A percentile compares a stretch with the other conserved stretches of the same genome.
phyloP scores from a whole-genome alignment of 2,888 invertebrate species.

The Pocota personata region DNA sequence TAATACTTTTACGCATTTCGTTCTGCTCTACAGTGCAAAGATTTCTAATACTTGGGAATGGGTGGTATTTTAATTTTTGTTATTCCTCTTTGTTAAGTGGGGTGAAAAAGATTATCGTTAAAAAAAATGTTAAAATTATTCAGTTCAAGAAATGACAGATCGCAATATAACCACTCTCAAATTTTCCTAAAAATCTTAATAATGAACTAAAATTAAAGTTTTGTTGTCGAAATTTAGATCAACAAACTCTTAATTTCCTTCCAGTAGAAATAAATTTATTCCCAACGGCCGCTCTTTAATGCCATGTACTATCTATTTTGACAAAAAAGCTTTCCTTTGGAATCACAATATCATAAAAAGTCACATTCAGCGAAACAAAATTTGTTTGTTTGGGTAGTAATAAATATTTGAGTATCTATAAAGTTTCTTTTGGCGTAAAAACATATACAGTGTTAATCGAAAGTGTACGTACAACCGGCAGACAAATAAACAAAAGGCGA shows the following conservation, averaged over 20 bases:
- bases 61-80: neutral
- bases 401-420: conserved; percentile 40
- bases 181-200: neutral
- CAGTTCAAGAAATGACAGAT: neutral
- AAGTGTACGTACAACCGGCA: neutral
- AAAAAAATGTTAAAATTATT: neutral
- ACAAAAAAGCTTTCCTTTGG: conserved; percentile 3
- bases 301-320: neutral
- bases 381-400: conserved; percentile 34
- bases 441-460: neutral
- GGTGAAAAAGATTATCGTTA: neutral
- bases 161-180: no score
- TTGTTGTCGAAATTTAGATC: neutral
- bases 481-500: neutral
- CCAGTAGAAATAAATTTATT: neutral
- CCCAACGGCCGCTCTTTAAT: neutral
- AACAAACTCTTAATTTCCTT: neutral
- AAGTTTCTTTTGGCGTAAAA: neutral
- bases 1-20: neutral
- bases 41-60: neutral
- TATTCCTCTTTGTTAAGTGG: neutral
- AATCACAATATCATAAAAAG: conserved; percentile 15
- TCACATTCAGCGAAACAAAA: conserved; percentile 4
- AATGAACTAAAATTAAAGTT: neutral
- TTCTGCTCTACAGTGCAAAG: neutral